Evolutionary conservation across 2,888 invertebrate genomes (phyloP).

Genomic region (Drosophila mayaguana): DNA sequence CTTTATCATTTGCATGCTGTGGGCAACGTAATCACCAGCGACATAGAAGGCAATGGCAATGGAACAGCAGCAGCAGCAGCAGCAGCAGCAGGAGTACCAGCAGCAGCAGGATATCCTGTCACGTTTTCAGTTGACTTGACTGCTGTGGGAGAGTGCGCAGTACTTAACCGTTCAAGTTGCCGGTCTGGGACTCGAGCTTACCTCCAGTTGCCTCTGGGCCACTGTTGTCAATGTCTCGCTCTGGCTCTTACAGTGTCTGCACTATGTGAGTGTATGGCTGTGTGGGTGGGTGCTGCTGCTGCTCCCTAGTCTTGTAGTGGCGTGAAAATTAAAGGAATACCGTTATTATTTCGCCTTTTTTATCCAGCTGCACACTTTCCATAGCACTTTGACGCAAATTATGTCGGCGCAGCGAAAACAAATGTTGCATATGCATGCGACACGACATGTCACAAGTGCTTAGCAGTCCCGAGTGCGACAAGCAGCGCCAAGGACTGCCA

Average conservation of each 20-base stretch:
- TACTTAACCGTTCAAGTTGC: slow-evolving; percentile 80
- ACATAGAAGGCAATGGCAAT: slow-evolving; percentile 13
- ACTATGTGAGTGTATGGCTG: background rate
- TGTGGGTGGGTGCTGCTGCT: background rate
- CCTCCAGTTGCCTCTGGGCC: slow-evolving; percentile 64
- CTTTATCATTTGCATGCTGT: slow-evolving; percentile 64
- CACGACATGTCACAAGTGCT: slow-evolving; percentile 77
- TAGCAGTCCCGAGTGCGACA: slow-evolving; percentile 71
- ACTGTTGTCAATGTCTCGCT: slow-evolving; percentile 74
- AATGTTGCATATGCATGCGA: slow-evolving; percentile 75
- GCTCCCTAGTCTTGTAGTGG: slow-evolving; percentile 48
- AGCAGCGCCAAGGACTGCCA: slow-evolving; percentile 10
- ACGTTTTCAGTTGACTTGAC: slow-evolving; percentile 80
- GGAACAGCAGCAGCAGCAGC: background rate
- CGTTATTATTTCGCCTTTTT: slow-evolving; percentile 74
- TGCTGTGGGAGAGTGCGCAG: slow-evolving; percentile 65
- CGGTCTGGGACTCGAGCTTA: slow-evolving; percentile 50
- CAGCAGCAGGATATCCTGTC: slow-evolving; percentile 74
- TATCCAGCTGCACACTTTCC: slow-evolving; percentile 51
- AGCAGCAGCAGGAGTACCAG: slow-evolving; percentile 2
- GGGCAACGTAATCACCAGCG: slow-evolving; percentile 43
- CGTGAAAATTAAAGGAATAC: slow-evolving; percentile 78
- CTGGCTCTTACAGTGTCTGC: slow-evolving; percentile 35
- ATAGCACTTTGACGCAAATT: slow-evolving; percentile 77
- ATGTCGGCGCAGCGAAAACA: slow-evolving; percentile 76